Evolutionary conservation across 1,140 invertebrate species (phyloP).

Genomic region (Macrocentrus cingulum): DNA sequence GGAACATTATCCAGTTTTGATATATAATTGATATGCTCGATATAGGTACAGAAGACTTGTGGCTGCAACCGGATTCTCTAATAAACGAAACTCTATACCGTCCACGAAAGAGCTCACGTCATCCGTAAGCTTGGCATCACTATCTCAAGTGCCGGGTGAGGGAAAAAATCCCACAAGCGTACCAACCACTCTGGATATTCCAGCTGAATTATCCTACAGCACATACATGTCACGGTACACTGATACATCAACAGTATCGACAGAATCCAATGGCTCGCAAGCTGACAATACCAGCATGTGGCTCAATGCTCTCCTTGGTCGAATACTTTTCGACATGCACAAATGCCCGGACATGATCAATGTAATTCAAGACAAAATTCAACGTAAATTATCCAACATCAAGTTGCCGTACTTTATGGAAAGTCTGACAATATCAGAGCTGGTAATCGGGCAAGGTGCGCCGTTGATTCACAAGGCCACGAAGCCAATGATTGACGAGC

Average conservation of each 20-base stretch:
- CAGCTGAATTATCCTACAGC: constrained; percentile 44
- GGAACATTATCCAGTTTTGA: neutral
- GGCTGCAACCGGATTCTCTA: constrained; percentile 39
- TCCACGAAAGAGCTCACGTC: constrained; percentile 38
- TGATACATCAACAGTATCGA: constrained; percentile 31
- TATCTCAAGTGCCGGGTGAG: constrained; percentile 35
- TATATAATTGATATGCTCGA: constrained; percentile 25
- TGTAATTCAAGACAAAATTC: constrained; percentile 74
- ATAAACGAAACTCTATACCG: constrained; percentile 40
- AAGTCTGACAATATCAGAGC: constrained; percentile 73
- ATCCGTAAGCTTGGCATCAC: constrained; percentile 28
- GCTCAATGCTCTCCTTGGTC: constrained; percentile 75
- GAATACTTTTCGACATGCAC: constrained; percentile 77
- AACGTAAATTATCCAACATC: constrained; percentile 84
- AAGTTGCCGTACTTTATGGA: constrained; percentile 89
- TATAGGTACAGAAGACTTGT: constrained; percentile 52
- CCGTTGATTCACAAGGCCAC: constrained; percentile 76
- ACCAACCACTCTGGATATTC: constrained; percentile 32
- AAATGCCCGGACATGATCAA: constrained; percentile 66
- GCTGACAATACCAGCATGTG: constrained; percentile 60
- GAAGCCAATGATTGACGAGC: constrained; percentile 77
- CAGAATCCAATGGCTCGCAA: constrained; percentile 20
- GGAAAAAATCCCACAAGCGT: constrained; percentile 38
- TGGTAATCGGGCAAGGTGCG: constrained; percentile 74
- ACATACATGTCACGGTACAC: constrained; percentile 51